Evolutionary conservation across 2,113 vertebrate genomes (phyloP), one percentile per base, ranked within the genome.

Genomic region (Sturnus vulgaris): DNA sequence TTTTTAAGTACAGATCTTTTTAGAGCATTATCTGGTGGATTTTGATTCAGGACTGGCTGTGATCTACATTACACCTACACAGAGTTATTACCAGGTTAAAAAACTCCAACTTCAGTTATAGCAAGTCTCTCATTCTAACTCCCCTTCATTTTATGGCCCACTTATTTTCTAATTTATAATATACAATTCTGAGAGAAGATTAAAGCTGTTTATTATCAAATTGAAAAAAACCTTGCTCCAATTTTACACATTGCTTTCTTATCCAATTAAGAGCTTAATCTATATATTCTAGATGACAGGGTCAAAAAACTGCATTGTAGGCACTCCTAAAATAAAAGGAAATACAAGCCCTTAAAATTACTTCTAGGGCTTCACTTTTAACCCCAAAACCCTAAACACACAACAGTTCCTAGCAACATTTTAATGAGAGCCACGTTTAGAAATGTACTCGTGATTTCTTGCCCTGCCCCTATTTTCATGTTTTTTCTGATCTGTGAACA

Each of bases 191-290:
- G 22, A 59, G 70, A 81, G 37, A 44, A 78, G 40, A 70, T 50
- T 52, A 86, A 88, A 22, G 19, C 42, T 47, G 31, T 46, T 94
- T 47, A 52, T 90, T 81, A 77, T 25, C 52, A 92, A 88, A 94
- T 33, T 31, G 47, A 81, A 19, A 83, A 83, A 93, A 63, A 28
- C 9, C 19, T 40, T 68, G 18, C 33, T 56, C 24, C 19, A 78
- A 63, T 42, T 42, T 42, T 25, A 44, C 11, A 39, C 28, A 28
- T 33, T 59, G 28, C 17, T 50, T 73, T 59, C 19, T 71, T 42
- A 39, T 13, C 14, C 27, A 65, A 7, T 20, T 25, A 46, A 61
- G 12, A 73, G 22, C 7, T 42, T 61, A 7, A 52, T 6, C 31
- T 53, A 15, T 17, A 27, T 30, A 47, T 12, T 76, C 24, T 13